Evolutionary conservation across 2,113 vertebrate genomes (phyloP).

Genomic region (Myocastor coypus): DNA sequence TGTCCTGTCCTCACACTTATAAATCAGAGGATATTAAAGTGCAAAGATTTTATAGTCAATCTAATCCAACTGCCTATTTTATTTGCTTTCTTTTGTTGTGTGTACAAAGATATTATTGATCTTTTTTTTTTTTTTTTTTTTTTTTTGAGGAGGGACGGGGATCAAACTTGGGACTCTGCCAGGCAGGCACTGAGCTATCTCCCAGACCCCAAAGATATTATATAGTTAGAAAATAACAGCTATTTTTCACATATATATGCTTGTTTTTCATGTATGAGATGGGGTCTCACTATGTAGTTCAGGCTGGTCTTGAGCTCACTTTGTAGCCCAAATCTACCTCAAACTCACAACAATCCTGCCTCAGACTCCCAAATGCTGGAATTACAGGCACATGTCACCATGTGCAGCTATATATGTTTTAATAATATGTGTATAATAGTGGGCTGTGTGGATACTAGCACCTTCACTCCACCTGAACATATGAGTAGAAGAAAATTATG

Average conservation of each 20-base stretch:
- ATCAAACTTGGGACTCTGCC: too few species aligned
- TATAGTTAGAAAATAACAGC: not conserved
- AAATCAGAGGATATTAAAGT: not conserved
- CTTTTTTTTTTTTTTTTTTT: too few species aligned
- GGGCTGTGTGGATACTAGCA: not conserved
- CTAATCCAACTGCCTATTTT: not conserved
- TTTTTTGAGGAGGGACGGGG: too few species aligned
- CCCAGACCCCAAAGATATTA: not conserved
- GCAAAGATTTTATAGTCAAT: not conserved
- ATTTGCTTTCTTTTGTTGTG: not conserved
- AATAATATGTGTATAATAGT: not conserved
- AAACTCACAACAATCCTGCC: not conserved
- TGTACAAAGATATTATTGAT: not conserved
- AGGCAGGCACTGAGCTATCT: too few species aligned
- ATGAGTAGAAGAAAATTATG: not conserved
- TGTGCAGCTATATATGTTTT: not conserved
- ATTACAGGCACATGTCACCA: not conserved
- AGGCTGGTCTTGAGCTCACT: not conserved
- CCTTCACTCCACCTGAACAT: not conserved
- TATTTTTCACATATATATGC: not conserved
- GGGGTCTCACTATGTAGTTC: not conserved
- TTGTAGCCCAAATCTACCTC: not conserved
- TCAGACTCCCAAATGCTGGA: not conserved
- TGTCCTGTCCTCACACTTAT: not conserved
- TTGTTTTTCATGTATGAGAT: not conserved